Evolutionary conservation across 2,113 vertebrate species (phyloP).

Genomic region (Todiramphus chloris): DNA sequence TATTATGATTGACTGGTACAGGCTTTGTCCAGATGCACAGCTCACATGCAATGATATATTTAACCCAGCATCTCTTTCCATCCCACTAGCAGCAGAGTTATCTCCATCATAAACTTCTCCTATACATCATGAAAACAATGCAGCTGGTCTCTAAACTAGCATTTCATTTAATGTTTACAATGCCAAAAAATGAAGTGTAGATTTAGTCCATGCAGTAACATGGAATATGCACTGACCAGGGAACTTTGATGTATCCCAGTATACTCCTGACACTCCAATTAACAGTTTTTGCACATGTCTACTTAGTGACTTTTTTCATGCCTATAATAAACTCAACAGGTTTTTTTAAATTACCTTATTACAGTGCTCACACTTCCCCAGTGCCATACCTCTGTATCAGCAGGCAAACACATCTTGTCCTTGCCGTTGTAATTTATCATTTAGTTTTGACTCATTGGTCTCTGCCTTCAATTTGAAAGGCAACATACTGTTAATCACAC

Average conservation of each 20-base stretch:
- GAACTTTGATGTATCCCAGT: background rate
- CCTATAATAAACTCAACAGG: background rate
- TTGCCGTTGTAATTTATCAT: background rate
- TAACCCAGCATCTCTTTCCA: background rate
- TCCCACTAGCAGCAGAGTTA: background rate
- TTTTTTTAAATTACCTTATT: background rate
- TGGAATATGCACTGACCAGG: background rate
- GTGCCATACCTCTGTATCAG: background rate
- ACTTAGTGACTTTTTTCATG: background rate
- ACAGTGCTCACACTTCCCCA: background rate
- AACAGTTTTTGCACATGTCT: background rate
- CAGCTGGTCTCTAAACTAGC: background rate
- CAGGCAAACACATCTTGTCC: background rate
- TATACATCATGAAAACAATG: background rate
- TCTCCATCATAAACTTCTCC: background rate
- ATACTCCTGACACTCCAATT: background rate
- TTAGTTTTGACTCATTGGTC: conserved; percentile 36
- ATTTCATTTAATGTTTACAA: background rate
- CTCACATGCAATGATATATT: background rate
- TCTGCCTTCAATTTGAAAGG: conserved; percentile 33
- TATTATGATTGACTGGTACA: background rate
- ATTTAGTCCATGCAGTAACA: background rate
- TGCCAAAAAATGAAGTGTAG: background rate
- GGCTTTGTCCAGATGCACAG: background rate
- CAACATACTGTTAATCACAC: background rate